phyloP scores from a whole-genome alignment of 2,888 invertebrate species.

The Cosmia trapezina region DNA sequence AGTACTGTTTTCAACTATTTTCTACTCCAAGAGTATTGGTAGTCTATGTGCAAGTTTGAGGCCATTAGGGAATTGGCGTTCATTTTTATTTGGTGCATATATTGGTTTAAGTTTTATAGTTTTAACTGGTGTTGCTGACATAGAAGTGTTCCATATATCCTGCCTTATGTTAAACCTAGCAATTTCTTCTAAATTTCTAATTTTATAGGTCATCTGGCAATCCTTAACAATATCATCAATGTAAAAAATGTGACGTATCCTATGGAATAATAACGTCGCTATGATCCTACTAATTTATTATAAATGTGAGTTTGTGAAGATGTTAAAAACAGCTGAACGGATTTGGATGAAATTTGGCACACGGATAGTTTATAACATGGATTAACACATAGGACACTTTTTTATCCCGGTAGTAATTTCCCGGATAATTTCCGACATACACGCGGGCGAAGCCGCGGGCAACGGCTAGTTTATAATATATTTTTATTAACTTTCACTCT shows the following conservation, averaged over 20 bases:
- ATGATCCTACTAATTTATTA: too few species aligned
- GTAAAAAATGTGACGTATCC: not conserved
- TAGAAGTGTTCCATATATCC: not conserved
- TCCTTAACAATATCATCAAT: not conserved
- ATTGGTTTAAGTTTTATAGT: not conserved
- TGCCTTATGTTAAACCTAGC: not conserved
- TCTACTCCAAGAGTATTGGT: not conserved
- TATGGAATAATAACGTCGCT: not conserved
- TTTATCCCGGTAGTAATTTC: too few species aligned
- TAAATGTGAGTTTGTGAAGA: too few species aligned
- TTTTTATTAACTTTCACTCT: not conserved
- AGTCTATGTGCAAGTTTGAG: slow-evolving; percentile 4
- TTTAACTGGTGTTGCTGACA: not conserved
- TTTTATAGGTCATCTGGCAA: not conserved
- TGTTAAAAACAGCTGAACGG: too few species aligned
- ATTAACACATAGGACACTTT: too few species aligned
- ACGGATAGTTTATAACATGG: too few species aligned
- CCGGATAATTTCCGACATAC: too few species aligned
- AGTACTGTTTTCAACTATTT: slow-evolving; percentile 22
- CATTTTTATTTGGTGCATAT: not conserved
- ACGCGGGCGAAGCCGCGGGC: too few species aligned
- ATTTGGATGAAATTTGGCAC: too few species aligned
- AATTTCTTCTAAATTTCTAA: not conserved
- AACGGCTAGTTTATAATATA: not conserved
- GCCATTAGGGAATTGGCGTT: slow-evolving; percentile 9